A percentile compares a stretch with the other conserved stretches of the same genome.
These are phyloP conservation scores for Orthonychiurus folsomi DNA, from an alignment of 2,888 invertebrate genomes.

Conservation along the genomic window DNA sequence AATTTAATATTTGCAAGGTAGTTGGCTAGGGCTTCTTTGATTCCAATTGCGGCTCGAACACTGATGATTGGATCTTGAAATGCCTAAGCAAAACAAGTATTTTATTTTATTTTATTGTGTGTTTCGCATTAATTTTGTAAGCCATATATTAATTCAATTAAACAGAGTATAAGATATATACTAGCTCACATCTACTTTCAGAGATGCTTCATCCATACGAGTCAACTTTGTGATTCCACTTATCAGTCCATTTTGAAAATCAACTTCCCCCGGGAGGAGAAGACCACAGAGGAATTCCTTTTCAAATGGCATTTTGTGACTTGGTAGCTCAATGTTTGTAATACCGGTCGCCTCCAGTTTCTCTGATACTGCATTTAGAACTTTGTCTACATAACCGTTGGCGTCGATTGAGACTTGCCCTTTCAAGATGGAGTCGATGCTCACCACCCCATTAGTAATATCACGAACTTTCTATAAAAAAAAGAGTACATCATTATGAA, in stretches of 20 bases:
- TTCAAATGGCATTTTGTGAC: constrained; percentile 4
- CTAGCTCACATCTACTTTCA: constrained; percentile 8
- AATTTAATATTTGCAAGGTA: neutral
- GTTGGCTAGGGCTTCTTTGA: neutral
- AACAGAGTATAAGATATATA: too few species aligned
- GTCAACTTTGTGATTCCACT: constrained; percentile 4
- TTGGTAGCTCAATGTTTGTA: constrained; percentile 5
- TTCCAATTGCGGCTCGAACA: neutral
- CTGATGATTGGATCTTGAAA: constrained; percentile 3
- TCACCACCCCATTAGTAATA: constrained; percentile 6
- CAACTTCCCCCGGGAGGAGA: constrained; percentile 6
- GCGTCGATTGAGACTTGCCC: constrained; percentile 12
- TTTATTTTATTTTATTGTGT: too few species aligned
- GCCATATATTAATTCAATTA: neutral
- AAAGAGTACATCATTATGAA: neutral
- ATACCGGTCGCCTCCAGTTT: constrained; percentile 4
- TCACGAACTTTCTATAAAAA: constrained; percentile 4
- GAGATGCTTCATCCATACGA: neutral
- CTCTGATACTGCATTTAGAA: neutral
- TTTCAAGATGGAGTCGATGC: constrained; percentile 2
- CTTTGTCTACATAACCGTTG: constrained; percentile 10
- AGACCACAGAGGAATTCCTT: constrained; percentile 12
- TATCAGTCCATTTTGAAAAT: constrained; percentile 10
- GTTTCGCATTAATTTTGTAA: neutral
- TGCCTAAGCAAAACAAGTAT: neutral